phyloP scores from a whole-genome alignment of 2,888 invertebrate species.

The Notodonta dromedarius region DNA sequence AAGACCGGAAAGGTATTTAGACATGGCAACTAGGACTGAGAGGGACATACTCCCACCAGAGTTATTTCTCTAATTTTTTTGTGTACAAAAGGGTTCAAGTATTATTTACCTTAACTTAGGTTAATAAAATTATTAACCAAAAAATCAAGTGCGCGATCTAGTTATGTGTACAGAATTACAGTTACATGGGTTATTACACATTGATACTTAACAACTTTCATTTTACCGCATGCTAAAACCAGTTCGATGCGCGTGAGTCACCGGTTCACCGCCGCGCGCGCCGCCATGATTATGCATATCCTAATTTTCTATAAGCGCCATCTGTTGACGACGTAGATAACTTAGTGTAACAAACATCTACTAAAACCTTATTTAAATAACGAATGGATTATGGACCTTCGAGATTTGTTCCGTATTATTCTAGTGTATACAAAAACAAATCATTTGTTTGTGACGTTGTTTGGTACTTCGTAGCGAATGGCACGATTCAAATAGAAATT shows the following conservation, averaged over 20 bases:
- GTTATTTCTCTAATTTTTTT: no score
- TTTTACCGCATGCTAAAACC: constrained; percentile 17
- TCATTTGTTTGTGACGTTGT: constrained; percentile 21
- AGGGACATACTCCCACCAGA: no score
- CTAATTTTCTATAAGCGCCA: neutral
- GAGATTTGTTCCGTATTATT: no score
- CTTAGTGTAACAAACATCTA: no score
- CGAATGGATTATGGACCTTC: no score
- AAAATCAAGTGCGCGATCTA: neutral
- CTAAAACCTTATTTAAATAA: no score
- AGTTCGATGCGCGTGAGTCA: constrained; percentile 26
- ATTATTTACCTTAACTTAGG: no score
- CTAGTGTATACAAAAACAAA: no score
- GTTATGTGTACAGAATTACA: neutral
- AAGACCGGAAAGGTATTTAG: no score
- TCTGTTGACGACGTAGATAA: neutral
- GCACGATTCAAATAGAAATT: constrained; percentile 21
- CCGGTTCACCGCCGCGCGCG: neutral
- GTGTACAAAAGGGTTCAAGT: no score
- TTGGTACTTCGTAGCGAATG: constrained; percentile 35
- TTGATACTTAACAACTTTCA: constrained; percentile 24
- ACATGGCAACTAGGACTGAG: no score
- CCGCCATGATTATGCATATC: neutral
- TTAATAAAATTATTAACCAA: no score
- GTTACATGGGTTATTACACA: neutral